Conservation (phyloP, 2,888 invertebrate species). For the Perdita meconis region DNA sequence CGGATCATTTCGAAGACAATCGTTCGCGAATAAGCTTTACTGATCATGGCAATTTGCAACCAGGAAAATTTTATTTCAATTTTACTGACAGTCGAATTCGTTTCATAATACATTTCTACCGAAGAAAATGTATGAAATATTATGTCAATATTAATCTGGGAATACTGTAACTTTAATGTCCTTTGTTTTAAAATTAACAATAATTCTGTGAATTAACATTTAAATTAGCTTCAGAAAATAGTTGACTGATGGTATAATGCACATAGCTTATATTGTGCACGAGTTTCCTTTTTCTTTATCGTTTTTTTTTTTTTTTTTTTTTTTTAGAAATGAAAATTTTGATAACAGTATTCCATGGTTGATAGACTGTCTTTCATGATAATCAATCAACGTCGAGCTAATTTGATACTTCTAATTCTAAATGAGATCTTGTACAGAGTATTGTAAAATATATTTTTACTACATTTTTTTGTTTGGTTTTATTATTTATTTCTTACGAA, state of each 20-base stretch:
- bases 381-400: slow-evolving; percentile 40
- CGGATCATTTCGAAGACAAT: background rate
- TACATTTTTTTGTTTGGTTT: slow-evolving; percentile 73
- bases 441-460: slow-evolving; percentile 82
- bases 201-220: background rate
- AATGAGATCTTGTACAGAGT: slow-evolving; percentile 78
- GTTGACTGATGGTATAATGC: background rate
- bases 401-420: slow-evolving; percentile 62
- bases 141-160: slow-evolving; percentile 45
- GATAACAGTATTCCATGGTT: slow-evolving; percentile 54
- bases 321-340: background rate
- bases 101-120: slow-evolving; percentile 8
- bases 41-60: background rate
- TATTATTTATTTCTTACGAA: slow-evolving; percentile 78
- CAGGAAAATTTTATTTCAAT: slow-evolving; percentile 10
- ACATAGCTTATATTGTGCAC: background rate
- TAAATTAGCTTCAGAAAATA: background rate
- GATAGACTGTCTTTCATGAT: slow-evolving; percentile 28
- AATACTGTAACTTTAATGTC: slow-evolving; percentile 38
- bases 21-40: background rate
- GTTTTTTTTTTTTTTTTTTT: background rate
- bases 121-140: slow-evolving; percentile 39
- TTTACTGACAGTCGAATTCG: background rate
- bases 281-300: background rate
- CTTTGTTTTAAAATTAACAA: background rate